Percentiles rank a stretch among this genome's conserved stretches.
phyloP scores from a whole-genome alignment of 64 coral and sea anemone genomes.

The Pocillopora verrucosa region DNA sequence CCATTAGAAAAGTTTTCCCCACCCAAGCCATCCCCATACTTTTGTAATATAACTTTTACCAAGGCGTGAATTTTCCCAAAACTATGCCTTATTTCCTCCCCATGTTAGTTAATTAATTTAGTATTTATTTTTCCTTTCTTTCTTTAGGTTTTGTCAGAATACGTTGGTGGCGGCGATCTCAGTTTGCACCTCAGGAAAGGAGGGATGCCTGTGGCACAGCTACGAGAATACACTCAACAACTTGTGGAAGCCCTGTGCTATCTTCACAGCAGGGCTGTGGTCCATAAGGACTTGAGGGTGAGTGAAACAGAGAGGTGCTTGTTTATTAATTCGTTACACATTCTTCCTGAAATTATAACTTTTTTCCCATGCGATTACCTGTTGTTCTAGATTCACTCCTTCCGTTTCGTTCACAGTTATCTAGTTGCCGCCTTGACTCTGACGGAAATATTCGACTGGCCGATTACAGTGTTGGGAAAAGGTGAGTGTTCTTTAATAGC shows the following conservation, averaged over 20 bases:
- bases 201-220: conserved; percentile 70
- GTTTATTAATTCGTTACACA: too few relatives aligned
- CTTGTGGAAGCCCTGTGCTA: conserved; percentile 83
- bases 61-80: too few relatives aligned
- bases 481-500: conserved; percentile 15
- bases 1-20: too few relatives aligned
- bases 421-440: conserved; percentile 77
- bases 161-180: conserved; percentile 81
- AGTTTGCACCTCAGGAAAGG: conserved; percentile 53
- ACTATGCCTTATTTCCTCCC: too few relatives aligned
- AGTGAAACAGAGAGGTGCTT: neutral
- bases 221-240: conserved; percentile 77
- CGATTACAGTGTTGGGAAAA: conserved; percentile 84
- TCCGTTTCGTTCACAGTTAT: conserved; percentile 43
- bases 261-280: conserved; percentile 91
- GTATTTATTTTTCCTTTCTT: neutral
- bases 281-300: conserved; percentile 97
- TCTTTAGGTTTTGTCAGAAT: conserved; percentile 79
- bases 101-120: neutral
- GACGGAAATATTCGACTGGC: conserved; percentile 74
- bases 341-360: neutral
- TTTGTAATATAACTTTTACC: too few relatives aligned
- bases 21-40: too few relatives aligned
- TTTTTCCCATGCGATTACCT: neutral
- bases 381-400: neutral